Evolutionary conservation across 1,140 invertebrate genomes (phyloP), one percentile per base, ranked within the genome.

Genomic region (Cardiocondyla obscurior): DNA sequence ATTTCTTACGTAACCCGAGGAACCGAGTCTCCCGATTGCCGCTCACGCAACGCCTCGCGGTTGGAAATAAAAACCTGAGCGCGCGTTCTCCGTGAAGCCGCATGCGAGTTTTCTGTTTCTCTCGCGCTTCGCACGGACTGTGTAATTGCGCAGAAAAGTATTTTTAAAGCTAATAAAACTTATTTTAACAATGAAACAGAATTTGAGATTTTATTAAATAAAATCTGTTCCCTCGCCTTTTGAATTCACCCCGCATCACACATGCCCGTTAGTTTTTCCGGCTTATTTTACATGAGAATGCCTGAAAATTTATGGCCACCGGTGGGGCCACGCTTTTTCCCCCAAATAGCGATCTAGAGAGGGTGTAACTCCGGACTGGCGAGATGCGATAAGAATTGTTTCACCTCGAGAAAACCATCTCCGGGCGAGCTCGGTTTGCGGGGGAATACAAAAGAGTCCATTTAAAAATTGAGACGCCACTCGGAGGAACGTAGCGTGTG

Each of bases 321-420:
- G 28, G 55, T 46, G 53, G 28, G 3, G n/a, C n/a, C 12, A 7
- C 42, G 22, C 42, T 76, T 49, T 49, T 76, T 51, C n/a, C 57
- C 6, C 12, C 25, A 49, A 49, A 30, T 64, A 64, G 42, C 28
- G 30, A 76, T 44, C 28, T 33, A 36, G 28, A n/a, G 5, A 22
- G 39, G 4, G 3, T 62, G 28, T 76, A 74, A 57, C 60, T 19
- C 60, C n/a, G 55, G n/a, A n/a, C 57, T 62, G 72, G 22, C 33
- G 62, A 79, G 62, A 53, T 64, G 28, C 30, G 73, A 67, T 55
- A 79, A 79, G 62, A 69, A 79, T 67, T 67, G 74, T 77, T 79
- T 42, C 62, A 79, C 62, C n/a, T 30, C 22, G 10, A 62, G 62
- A 79, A 79, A 58, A 53, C 46, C 25, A 79, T 12, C 28, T 42